phyloP scores from a whole-genome alignment of 1,140 invertebrate genomes.

The Tetragnatha versicolor region DNA sequence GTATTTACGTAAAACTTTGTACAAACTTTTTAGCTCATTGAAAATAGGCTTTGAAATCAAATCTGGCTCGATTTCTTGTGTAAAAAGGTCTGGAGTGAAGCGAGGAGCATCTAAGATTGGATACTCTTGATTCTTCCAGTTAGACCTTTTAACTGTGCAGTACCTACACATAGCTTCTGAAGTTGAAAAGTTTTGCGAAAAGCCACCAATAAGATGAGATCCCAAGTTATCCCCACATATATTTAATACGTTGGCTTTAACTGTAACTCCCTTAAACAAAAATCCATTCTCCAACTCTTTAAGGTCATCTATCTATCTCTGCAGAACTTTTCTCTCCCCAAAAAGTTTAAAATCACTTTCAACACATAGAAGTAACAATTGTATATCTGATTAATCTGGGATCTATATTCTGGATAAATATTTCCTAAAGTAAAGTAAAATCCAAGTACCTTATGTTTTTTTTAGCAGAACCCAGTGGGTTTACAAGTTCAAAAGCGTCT shows the following conservation, averaged over 20 bases:
- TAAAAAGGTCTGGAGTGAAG: background rate
- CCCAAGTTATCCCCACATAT: background rate
- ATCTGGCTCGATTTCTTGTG: background rate
- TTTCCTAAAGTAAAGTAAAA: background rate
- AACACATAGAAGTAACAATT: background rate
- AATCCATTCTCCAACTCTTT: slow-evolving; percentile 2
- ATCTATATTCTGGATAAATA: slow-evolving; percentile 3
- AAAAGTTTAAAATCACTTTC: background rate
- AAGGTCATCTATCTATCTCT: background rate
- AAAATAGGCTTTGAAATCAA: background rate
- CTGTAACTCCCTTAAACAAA: background rate
- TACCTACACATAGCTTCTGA: background rate
- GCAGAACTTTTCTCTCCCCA: background rate
- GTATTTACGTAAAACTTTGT: too few species aligned
- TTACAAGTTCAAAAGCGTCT: slow-evolving; percentile 2
- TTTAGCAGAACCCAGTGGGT: slow-evolving; percentile 1
- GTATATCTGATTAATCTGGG: background rate
- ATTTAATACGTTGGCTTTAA: background rate
- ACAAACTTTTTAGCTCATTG: too few species aligned
- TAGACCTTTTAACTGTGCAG: background rate
- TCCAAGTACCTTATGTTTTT: background rate
- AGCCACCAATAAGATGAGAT: background rate
- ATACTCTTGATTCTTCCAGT: background rate
- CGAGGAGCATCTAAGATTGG: background rate
- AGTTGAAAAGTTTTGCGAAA: background rate